These are phyloP conservation scores for Mungos mungo DNA, from an alignment of 2,113 vertebrate genomes.

Conservation along the genomic window DNA sequence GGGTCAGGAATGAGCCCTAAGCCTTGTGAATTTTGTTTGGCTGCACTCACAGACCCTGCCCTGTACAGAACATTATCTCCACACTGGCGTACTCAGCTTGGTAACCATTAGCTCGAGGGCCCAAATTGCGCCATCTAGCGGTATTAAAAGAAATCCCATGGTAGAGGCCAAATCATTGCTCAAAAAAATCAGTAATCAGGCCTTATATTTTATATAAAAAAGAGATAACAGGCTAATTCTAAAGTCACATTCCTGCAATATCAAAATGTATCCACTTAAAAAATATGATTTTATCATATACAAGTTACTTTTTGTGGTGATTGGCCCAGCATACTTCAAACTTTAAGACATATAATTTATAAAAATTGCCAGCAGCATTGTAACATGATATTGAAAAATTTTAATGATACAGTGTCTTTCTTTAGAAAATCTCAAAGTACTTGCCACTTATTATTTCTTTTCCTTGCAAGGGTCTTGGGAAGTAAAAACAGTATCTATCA, in stretches of 20 bases:
- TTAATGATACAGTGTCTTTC: not conserved
- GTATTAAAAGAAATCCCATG: not conserved
- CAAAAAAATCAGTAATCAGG: not conserved
- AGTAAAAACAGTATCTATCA: not conserved
- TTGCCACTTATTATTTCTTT: not conserved
- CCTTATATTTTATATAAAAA: not conserved
- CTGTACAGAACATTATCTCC: not conserved
- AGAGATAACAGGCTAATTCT: not conserved
- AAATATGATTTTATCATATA: not conserved
- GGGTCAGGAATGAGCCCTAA: not conserved
- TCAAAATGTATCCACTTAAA: not conserved
- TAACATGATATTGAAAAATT: not conserved
- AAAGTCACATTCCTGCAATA: not conserved
- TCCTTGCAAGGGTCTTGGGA: not conserved
- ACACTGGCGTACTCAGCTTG: not conserved
- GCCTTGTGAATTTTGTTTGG: not conserved
- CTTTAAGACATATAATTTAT: not conserved
- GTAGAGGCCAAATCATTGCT: not conserved
- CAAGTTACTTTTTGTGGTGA: not conserved
- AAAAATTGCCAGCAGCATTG: not conserved
- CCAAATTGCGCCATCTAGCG: constrained; percentile 13
- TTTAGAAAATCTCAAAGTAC: not conserved
- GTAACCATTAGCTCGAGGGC: not conserved
- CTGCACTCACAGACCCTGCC: not conserved
- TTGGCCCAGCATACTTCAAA: not conserved